A percentile compares a stretch with the other conserved stretches of the same genome.
Evolutionary conservation across 2,888 invertebrate genomes (phyloP).

Genomic region (Lottia gigantea): DNA sequence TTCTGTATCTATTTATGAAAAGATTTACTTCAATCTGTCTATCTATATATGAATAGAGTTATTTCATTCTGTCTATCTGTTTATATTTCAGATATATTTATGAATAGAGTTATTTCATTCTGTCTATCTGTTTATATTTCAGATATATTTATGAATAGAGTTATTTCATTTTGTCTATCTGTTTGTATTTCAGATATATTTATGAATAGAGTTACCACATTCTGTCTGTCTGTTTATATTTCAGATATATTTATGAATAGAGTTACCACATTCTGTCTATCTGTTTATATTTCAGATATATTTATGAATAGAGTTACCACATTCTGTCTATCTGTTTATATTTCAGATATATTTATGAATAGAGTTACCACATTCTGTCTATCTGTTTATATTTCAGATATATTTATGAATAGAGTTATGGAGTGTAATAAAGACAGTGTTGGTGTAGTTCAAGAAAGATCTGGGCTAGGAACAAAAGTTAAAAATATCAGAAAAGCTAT

Average conservation of each 20-base stretch:
- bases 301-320: slow-evolving; percentile 39
- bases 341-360: slow-evolving; percentile 41
- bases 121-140: slow-evolving; percentile 11
- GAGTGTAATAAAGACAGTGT: slow-evolving; percentile 20
- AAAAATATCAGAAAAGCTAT: slow-evolving; percentile 37
- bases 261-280: slow-evolving; percentile 28
- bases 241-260: slow-evolving; percentile 23
- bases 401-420: slow-evolving; percentile 39
- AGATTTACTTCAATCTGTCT: not conserved
- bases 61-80: not conserved
- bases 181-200: slow-evolving; percentile 37
- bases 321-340: not conserved
- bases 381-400: slow-evolving; percentile 29
- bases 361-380: slow-evolving; percentile 31
- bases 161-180: too few relatives aligned
- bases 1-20: not conserved
- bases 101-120: slow-evolving; percentile 1
- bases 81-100: too few relatives aligned
- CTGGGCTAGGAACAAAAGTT: slow-evolving; percentile 33
- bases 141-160: slow-evolving; percentile 44
- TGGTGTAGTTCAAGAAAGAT: not conserved
- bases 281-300: slow-evolving; percentile 32
- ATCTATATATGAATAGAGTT: not conserved
- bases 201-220: slow-evolving; percentile 35
- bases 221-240: not conserved